These are phyloP conservation scores for Trachelus iudaicus DNA, from an alignment of 2,888 invertebrate species.

Conservation along the genomic window DNA sequence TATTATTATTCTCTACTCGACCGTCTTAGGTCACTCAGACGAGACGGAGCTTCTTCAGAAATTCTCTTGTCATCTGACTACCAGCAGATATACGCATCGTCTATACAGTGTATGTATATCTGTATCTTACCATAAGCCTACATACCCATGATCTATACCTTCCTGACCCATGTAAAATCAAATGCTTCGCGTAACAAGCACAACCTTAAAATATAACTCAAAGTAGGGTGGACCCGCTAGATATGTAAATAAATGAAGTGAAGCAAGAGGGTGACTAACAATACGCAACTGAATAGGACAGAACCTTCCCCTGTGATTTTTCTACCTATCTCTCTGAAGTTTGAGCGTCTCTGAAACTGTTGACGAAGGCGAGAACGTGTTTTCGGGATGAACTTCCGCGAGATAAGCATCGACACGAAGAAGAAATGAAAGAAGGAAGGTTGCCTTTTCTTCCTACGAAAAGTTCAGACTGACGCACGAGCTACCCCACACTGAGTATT, in stretches of 20 bases:
- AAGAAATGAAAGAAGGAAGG: not conserved
- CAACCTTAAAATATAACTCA: not conserved
- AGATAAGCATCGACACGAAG: not conserved
- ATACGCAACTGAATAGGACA: not conserved
- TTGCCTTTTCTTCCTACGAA: not conserved
- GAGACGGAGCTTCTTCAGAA: not conserved
- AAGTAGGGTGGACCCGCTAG: not conserved
- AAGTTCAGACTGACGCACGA: not conserved
- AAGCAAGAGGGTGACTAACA: not conserved
- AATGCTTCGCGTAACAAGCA: not conserved
- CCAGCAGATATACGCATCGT: not conserved
- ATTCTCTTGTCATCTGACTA: not conserved
- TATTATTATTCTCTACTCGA: not conserved
- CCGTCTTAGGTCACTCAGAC: not conserved
- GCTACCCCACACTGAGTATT: not conserved
- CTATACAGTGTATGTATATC: not conserved
- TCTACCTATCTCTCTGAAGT: not conserved
- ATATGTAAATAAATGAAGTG: not conserved
- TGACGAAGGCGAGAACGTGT: constrained; percentile 36
- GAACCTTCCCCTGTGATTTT: not conserved
- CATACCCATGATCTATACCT: not conserved
- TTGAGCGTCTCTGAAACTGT: constrained; percentile 13
- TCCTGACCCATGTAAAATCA: not conserved
- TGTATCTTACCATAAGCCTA: no score
- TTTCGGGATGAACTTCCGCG: constrained; percentile 10